Conservation (phyloP, 2,888 invertebrate genomes). For the Orthosia gothica region DNA sequence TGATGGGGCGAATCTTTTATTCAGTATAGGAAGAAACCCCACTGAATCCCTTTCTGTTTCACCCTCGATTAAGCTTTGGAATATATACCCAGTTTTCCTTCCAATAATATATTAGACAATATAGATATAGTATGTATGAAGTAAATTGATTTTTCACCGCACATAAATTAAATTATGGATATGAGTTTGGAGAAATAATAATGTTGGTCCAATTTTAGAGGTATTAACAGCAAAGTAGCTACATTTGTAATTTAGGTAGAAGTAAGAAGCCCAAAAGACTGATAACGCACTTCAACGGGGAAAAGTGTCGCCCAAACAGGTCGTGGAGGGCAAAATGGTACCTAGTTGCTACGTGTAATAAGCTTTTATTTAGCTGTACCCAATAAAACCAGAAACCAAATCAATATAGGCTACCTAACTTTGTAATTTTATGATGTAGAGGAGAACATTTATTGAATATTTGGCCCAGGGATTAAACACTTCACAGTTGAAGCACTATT, state of each 20-base stretch:
- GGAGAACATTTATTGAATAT: neutral
- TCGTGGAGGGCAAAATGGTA: no score
- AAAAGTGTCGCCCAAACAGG: neutral
- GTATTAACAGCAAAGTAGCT: neutral
- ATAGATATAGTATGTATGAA: neutral
- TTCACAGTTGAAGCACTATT: constrained; percentile 2
- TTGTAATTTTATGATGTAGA: neutral
- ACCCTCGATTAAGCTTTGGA: neutral
- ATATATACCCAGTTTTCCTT: neutral
- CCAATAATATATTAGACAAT: neutral
- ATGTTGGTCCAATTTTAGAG: neutral
- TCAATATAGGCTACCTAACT: no score
- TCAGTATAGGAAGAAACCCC: constrained; percentile 12
- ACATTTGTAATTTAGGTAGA: neutral
- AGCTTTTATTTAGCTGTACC: neutral
- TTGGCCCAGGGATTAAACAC: neutral
- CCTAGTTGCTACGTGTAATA: neutral
- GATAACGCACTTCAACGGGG: neutral
- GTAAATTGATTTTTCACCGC: neutral
- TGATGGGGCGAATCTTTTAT: constrained; percentile 50
- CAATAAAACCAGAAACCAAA: no score
- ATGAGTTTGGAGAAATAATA: neutral
- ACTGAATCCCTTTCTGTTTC: neutral
- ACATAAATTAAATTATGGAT: neutral
- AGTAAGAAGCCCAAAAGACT: neutral